Evolutionary conservation across 2,888 invertebrate genomes (phyloP).

Genomic region (Allolobophora icterica): DNA sequence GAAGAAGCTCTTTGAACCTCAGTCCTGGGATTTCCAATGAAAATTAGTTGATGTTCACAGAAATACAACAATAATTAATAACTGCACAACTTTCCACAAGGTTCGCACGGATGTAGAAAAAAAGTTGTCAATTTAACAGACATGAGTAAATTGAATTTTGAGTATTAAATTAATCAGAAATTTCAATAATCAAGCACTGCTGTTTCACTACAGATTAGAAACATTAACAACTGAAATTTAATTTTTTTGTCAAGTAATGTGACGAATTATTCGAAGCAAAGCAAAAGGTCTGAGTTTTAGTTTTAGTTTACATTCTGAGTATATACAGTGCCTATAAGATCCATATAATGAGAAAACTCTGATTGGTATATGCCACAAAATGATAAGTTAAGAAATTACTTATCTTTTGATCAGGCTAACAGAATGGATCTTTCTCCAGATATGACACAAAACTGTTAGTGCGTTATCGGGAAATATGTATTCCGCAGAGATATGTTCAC

Average conservation of each 20-base stretch:
- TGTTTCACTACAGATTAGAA: not conserved
- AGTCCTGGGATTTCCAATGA: not conserved
- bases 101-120: not conserved
- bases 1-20: not conserved
- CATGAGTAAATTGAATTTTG: not conserved
- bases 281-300: not conserved
- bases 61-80: not conserved
- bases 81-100: not conserved
- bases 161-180: conserved; percentile 17
- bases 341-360: not conserved
- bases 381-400: not conserved
- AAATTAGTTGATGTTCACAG: not conserved
- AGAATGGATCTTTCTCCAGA: not conserved
- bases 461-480: not conserved
- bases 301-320: not conserved
- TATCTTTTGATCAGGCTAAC: not conserved
- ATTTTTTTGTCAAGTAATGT: not conserved
- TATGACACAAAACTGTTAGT: not conserved
- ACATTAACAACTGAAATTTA: not conserved
- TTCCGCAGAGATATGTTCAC: not conserved
- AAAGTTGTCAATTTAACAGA: not conserved
- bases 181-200: not conserved
- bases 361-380: not conserved
- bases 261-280: not conserved
- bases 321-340: not conserved